Evolutionary conservation across 2,888 invertebrate genomes (phyloP).

Genomic region (Syrphus vitripennis): DNA sequence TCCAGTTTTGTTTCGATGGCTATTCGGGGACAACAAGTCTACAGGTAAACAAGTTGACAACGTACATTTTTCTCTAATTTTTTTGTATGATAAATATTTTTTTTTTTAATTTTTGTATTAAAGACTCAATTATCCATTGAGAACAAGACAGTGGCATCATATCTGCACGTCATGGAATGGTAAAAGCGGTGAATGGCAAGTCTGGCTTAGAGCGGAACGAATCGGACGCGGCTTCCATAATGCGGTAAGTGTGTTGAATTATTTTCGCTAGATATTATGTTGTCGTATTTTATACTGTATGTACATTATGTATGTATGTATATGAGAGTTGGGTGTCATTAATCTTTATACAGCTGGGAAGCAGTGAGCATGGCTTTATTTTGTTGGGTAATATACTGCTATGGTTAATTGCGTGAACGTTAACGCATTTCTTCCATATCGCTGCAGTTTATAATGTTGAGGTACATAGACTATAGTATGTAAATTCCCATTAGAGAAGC

Average conservation of each 20-base stretch:
- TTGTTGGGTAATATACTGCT: conserved; percentile 13
- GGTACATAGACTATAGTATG: neutral
- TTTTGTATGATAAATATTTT: neutral
- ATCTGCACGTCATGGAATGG: conserved; percentile 95
- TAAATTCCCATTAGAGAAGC: neutral
- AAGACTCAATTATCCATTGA: conserved; percentile 86
- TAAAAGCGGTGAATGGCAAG: conserved; percentile 94
- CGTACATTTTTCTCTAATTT: neutral
- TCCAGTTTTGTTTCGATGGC: conserved; percentile 92
- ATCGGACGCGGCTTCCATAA: conserved; percentile 94
- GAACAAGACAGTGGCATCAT: conserved; percentile 90
- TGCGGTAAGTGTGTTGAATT: conserved; percentile 84
- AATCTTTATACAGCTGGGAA: conserved; percentile 2
- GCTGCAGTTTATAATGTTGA: neutral
- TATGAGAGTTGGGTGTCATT: conserved; percentile 34
- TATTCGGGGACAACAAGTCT: conserved; percentile 91
- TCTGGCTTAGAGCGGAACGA: conserved; percentile 92
- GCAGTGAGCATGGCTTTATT: neutral
- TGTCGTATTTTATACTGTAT: too few relatives aligned
- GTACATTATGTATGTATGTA: too few relatives aligned
- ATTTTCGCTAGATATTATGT: conserved; percentile 1
- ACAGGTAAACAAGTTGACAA: conserved; percentile 82
- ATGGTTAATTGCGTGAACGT: conserved; percentile 35
- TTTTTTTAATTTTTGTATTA: neutral
- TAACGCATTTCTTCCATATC: conserved; percentile 1